Conservation (phyloP, 1,140 invertebrate species). For the Zaprionus camerounensis region DNA sequence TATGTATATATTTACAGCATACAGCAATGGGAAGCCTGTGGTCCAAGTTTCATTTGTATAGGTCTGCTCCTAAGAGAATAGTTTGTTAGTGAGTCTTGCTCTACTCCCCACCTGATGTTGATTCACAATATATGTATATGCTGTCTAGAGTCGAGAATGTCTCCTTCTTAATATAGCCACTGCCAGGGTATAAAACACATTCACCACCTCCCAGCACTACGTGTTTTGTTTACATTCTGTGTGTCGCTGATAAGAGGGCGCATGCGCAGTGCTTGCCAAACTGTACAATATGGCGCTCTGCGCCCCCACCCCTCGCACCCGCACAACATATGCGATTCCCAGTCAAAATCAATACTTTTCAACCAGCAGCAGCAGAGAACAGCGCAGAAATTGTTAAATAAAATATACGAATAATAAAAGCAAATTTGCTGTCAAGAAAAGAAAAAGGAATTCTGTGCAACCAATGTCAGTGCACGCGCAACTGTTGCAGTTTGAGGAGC, state of each 20-base stretch:
- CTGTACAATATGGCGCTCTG: constrained; percentile 44
- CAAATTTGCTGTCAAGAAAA: constrained; percentile 3
- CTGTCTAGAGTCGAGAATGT: too few species aligned
- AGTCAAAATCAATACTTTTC: constrained; percentile 73
- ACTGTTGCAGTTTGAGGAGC: constrained; percentile 34
- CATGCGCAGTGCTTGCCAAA: constrained; percentile 63
- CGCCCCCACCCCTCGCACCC: constrained; percentile 36
- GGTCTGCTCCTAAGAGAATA: neutral
- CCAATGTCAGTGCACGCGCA: neutral
- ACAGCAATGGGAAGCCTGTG: too few species aligned
- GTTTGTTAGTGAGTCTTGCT: too few species aligned
- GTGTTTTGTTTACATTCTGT: constrained; percentile 54
- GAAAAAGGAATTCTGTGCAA: neutral
- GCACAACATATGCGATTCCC: constrained; percentile 69
- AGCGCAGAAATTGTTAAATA: constrained; percentile 43
- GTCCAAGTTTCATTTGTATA: too few species aligned
- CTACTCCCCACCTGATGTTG: too few species aligned
- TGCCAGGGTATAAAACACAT: neutral
- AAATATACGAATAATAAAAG: constrained; percentile 2
- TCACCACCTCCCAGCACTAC: neutral
- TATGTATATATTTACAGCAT: too few species aligned
- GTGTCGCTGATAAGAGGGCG: constrained; percentile 60
- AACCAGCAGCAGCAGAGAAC: constrained; percentile 27
- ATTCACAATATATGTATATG: too few species aligned
- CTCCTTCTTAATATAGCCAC: too few species aligned